Base-by-base conservation (phyloP, 2,888 invertebrate genomes). In the Drosophila antonietae region DNA sequence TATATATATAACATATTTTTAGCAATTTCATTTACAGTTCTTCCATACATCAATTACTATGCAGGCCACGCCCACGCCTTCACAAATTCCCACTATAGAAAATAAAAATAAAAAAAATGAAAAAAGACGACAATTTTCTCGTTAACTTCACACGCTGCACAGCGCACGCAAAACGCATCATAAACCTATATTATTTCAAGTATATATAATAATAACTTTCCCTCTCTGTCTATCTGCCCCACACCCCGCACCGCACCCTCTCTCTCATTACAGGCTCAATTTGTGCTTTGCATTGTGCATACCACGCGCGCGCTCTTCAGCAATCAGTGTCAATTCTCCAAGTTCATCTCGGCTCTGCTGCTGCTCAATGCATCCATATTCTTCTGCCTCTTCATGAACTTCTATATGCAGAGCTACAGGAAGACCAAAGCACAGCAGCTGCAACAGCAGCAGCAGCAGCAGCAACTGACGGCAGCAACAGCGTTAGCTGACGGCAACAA, bases 311-410 rank as follows among this genome's bases (percentile, higher is more conserved):
- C 93, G 20, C 89, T 93, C 60, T 88, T 92, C 81, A 91, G 90
- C 68, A 90, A 89, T 47, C 91, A 92, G 75, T 93, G 93, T 71
- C 91, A 92, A 75, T 93, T 93, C 81, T 93, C 93, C 18, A 92
- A 92, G 79, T 93, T 97, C 83, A 95, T 97, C 68, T 97, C 97
- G 2, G 94, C 95, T 3, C 94, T 97, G 23, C 93, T 97, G 78
- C 95, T 96, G 60, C 93, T 97, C 12, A 97, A 97, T 91, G 96
- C 97, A 8, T 94, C 95, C 41, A 97, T 98, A 89, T 98, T 98
- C 95, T 97, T 98, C 93, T 95, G 95, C 18, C 95, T 98, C 67
- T 98, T 98, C 94, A 96, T 95, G 89, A 96, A 98, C 93, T 98
- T 98, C 94, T 98, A 98, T 93, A 94, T 96, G 80, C 96, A 96